phyloP scores from a whole-genome alignment of 2,797 vertebrate species.

The Cyprinella venusta region DNA sequence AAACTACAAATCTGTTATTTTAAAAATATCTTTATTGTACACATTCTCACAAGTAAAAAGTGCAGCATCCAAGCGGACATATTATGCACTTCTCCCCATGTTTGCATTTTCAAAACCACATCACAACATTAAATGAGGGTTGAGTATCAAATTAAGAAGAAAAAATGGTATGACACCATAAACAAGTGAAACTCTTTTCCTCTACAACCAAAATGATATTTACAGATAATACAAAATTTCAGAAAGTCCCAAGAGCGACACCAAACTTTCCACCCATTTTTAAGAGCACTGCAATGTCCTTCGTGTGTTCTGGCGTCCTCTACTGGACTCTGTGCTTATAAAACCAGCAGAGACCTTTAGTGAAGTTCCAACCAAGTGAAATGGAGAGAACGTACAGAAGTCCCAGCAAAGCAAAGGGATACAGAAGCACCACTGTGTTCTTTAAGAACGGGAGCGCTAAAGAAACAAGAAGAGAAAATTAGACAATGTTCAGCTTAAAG shows the following conservation, averaged over 20 bases:
- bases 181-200: slow-evolving; percentile 63
- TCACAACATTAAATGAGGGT: slow-evolving; percentile 59
- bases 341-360: slow-evolving; percentile 89
- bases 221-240: slow-evolving; percentile 76
- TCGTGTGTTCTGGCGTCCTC: slow-evolving; percentile 14
- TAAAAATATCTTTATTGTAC: slow-evolving; percentile 78
- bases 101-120: slow-evolving; percentile 44
- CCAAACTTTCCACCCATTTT: slow-evolving; percentile 22
- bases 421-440: slow-evolving; percentile 93
- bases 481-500: neutral
- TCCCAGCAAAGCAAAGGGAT: slow-evolving; percentile 89
- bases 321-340: slow-evolving; percentile 93
- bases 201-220: slow-evolving; percentile 72
- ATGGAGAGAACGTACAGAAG: slow-evolving; percentile 90
- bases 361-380: slow-evolving; percentile 96
- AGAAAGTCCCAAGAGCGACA: slow-evolving; percentile 37
- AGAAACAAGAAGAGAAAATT: neutral
- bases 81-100: slow-evolving; percentile 18
- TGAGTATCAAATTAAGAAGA: slow-evolving; percentile 27
- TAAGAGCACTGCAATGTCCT: slow-evolving; percentile 36
- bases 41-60: slow-evolving; percentile 62
- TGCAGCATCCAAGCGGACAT: slow-evolving; percentile 40
- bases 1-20: neutral
- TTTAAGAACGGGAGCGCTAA: slow-evolving; percentile 92
- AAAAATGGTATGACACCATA: slow-evolving; percentile 57